Evolutionary conservation across 2,113 vertebrate species (phyloP).

Genomic region (Vanacampus margaritifer): DNA sequence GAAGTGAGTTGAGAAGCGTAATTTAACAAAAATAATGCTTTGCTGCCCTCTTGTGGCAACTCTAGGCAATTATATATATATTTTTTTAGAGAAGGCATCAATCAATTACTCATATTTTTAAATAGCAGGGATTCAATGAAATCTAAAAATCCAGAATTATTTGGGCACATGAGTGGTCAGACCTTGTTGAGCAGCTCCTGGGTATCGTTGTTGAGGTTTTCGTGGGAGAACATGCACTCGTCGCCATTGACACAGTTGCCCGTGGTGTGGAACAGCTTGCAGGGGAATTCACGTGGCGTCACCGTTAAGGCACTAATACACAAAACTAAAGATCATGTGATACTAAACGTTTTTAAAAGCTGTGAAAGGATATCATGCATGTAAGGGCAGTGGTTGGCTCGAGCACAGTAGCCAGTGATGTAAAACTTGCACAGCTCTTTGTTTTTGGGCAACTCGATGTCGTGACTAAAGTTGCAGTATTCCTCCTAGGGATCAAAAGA

Average conservation of each 20-base stretch:
- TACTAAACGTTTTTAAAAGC: background rate
- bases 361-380: conserved; percentile 95
- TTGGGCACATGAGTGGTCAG: background rate
- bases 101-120: background rate
- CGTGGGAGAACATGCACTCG: conserved; percentile 96
- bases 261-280: conserved; percentile 93
- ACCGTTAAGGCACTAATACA: conserved; percentile 71
- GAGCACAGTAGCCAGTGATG: conserved; percentile 90
- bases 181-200: conserved; percentile 92
- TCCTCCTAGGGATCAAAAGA: conserved; percentile 77
- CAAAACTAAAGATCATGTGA: background rate
- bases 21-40: background rate
- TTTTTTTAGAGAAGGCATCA: background rate
- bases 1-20: background rate
- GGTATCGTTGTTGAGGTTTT: conserved; percentile 84
- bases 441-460: conserved; percentile 92
- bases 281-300: conserved; percentile 84
- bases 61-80: background rate
- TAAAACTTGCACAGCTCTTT: conserved; percentile 97
- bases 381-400: conserved; percentile 91
- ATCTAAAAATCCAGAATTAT: background rate
- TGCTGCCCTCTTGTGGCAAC: background rate
- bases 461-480: conserved; percentile 96
- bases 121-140: background rate
- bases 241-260: conserved; percentile 94